Base-by-base conservation (phyloP, 2,113 vertebrate species). In the Heterotis niloticus region DNA sequence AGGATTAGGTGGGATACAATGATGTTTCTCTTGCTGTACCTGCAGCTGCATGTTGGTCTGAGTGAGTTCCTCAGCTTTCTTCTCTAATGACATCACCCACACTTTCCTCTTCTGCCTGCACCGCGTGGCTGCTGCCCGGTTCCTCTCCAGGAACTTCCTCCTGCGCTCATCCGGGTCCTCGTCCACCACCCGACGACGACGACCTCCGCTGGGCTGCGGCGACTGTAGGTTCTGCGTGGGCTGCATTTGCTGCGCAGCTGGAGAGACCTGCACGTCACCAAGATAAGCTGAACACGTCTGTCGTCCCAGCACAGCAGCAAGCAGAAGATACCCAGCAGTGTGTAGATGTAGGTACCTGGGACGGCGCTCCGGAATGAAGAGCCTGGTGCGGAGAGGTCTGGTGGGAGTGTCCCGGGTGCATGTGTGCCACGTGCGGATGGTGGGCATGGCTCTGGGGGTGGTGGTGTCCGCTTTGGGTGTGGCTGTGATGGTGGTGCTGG, bases 1-100 rank as follows among this genome's bases (percentile, higher is more conserved):
- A 26, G 71, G 26, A 29, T 12, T 4, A 11, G 10, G 26, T 29
- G 74, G 34, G 56, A 24, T 74, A 57, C 29, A 26, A 28, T n/a
- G n/a, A n/a, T 14, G 7, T 75, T 23, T n/a, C 13, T 17, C 17
- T 26, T 5, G 12, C 83, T 88, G 79, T 90, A 98, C 97, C 96
- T 99, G 97, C 90, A 99, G 95, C 87, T 99, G 96, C 92, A 99
- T 95, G 93, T 99, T 99, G 84, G 95, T 98, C 91, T 99, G 97
- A 83, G 96, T 99, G 88, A 99, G 92, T 91, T 99, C 98, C 89
- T 99, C 98, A 66, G 98, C 98, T 91, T 99, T 99, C 93, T 97
- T 99, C 93, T 99, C 98, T 94, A 99, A 90, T 80, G 98, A 98
- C 85, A 94, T 94, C 94, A 99, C 98, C 98, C 98, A 99, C 90